Evolutionary conservation across 2,797 vertebrate species (phyloP).

Genomic region (Enteromius fasciolatus): DNA sequence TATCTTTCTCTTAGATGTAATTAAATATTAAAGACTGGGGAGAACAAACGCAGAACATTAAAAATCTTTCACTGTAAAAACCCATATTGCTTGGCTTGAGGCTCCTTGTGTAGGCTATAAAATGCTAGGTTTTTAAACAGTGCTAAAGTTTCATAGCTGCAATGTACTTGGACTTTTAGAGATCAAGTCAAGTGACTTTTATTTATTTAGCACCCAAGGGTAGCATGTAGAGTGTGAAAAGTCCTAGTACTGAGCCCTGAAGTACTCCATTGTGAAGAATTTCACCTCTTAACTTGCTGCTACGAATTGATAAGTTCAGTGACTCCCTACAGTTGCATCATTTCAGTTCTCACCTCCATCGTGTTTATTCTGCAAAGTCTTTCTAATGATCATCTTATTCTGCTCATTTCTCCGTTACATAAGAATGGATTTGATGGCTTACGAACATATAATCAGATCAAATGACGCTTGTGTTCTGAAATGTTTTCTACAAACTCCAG

Average conservation of each 20-base stretch:
- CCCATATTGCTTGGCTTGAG: neutral
- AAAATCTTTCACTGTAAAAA: neutral
- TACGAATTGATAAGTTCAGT: neutral
- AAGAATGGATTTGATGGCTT: neutral
- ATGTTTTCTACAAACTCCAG: conserved; percentile 9
- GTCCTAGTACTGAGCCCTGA: neutral
- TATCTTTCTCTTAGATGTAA: neutral
- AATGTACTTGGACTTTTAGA: neutral
- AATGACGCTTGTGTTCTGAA: conserved; percentile 1
- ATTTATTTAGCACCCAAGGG: neutral
- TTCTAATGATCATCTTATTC: neutral
- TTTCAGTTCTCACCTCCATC: neutral
- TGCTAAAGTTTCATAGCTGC: neutral
- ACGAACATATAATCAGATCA: too few relatives aligned
- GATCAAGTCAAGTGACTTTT: neutral
- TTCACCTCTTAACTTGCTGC: neutral
- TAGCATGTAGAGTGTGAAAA: neutral
- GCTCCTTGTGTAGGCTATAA: neutral
- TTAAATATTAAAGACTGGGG: neutral
- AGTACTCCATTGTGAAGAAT: neutral
- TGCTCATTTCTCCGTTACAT: neutral
- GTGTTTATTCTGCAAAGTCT: conserved; percentile 6
- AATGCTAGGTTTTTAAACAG: neutral
- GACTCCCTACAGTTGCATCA: neutral
- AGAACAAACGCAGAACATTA: neutral